Percentiles rank a stretch among this genome's conserved stretches.
These are phyloP conservation scores for Pachycephus smyrnensis DNA, from an alignment of 2,888 invertebrate species.

Conservation along the genomic window DNA sequence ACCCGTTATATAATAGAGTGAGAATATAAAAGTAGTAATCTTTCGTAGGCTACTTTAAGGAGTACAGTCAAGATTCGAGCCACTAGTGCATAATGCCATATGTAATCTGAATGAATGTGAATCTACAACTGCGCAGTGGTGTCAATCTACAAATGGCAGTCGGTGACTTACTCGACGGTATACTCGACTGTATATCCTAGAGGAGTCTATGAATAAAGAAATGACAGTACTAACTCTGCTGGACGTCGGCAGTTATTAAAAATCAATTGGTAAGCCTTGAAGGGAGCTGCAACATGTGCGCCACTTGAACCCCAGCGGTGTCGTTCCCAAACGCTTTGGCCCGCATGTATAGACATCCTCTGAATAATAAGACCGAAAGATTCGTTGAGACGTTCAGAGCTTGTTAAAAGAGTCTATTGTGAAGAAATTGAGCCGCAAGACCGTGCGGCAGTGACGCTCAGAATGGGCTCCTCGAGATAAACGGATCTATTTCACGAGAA, in stretches of 20 bases:
- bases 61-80: no score
- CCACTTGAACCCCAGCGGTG: conserved; percentile 19
- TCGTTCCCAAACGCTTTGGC: conserved; percentile 20
- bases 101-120: no score
- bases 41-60: no score
- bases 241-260: conserved; percentile 31
- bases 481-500: neutral
- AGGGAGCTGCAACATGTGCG: conserved; percentile 18
- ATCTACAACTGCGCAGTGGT: no score
- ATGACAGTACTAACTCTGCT: neutral
- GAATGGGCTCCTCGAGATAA: neutral
- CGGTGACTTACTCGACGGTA: no score
- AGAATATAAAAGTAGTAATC: no score
- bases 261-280: conserved; percentile 26
- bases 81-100: no score
- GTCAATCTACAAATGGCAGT: no score
- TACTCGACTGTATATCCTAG: no score
- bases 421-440: conserved; percentile 62
- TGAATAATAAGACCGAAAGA: conserved; percentile 41
- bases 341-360: conserved; percentile 39
- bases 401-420: conserved; percentile 64
- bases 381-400: conserved; percentile 33
- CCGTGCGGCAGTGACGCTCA: conserved; percentile 30
- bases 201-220: no score
- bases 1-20: no score